Evolutionary conservation across 2,888 invertebrate species (phyloP).

Genomic region (Troilus luridus): DNA sequence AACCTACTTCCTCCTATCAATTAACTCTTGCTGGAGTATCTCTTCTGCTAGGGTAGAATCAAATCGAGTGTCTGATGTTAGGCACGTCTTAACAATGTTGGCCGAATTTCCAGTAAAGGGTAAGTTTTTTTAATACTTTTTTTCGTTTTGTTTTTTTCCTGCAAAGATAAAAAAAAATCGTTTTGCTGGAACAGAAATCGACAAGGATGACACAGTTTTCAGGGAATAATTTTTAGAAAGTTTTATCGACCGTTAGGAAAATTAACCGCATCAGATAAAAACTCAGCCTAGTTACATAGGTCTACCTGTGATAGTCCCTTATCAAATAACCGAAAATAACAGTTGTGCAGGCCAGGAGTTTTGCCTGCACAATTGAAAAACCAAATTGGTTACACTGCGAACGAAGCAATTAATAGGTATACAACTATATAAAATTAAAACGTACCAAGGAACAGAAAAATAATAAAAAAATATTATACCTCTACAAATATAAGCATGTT

Average conservation of each 20-base stretch:
- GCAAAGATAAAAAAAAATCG: not conserved
- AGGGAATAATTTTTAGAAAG: slow-evolving; percentile 3
- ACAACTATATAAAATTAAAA: too few relatives aligned
- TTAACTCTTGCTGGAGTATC: not conserved
- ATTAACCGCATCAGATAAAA: not conserved
- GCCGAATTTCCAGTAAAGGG: not conserved
- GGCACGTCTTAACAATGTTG: not conserved
- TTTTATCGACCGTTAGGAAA: slow-evolving; percentile 32
- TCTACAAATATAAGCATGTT: too few relatives aligned
- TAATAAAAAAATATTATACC: too few relatives aligned
- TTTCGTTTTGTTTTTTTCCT: not conserved
- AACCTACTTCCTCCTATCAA: not conserved
- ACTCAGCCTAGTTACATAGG: not conserved
- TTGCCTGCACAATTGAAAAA: too few relatives aligned
- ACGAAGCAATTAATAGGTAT: too few relatives aligned
- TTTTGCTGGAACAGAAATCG: not conserved
- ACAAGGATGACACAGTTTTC: slow-evolving; percentile 5
- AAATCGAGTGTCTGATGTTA: not conserved
- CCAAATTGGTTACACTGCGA: too few relatives aligned
- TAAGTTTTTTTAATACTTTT: not conserved
- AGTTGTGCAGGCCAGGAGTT: not conserved
- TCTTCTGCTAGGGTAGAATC: not conserved
- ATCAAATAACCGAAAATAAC: not conserved
- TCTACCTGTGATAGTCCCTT: not conserved
- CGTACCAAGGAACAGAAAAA: too few relatives aligned